Percentiles rank a stretch among this genome's conserved stretches.
Evolutionary conservation across 1,140 invertebrate genomes (phyloP).

Genomic region (Anoplolepis gracilipes): DNA sequence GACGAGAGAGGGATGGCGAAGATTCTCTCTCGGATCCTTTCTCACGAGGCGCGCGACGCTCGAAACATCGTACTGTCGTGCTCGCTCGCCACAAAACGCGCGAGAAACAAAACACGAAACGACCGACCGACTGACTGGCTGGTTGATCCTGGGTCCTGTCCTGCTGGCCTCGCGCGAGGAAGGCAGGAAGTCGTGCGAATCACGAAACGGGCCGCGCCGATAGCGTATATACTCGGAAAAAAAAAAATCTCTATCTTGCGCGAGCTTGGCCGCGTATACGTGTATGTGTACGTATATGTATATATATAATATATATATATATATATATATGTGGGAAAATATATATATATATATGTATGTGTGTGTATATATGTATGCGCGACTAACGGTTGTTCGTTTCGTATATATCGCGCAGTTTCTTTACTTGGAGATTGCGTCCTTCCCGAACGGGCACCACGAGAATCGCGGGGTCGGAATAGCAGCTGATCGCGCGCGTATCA

Average conservation of each 20-base stretch:
- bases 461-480: background rate
- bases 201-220: background rate
- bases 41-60: conserved; percentile 17
- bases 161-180: background rate
- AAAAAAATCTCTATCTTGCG: conserved; percentile 1
- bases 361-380: conserved; percentile 1
- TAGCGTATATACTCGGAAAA: background rate
- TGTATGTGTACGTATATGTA: background rate
- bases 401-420: conserved; percentile 39
- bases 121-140: background rate
- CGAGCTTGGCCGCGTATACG: background rate
- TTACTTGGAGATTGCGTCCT: background rate
- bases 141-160: too few species aligned
- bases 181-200: conserved; percentile 17
- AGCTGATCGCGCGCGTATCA: background rate
- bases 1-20: background rate
- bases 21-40: conserved; percentile 1
- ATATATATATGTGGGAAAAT: too few species aligned
- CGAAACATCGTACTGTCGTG: conserved; percentile 64
- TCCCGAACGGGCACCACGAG: background rate
- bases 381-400: conserved; percentile 44
- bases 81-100: background rate
- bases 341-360: background rate
- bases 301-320: background rate
- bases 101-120: conserved; percentile 54